Percentiles rank a stretch among this genome's conserved stretches.
phyloP scores from a whole-genome alignment of 92 coral and sea anemone species.

The Porites rus region DNA sequence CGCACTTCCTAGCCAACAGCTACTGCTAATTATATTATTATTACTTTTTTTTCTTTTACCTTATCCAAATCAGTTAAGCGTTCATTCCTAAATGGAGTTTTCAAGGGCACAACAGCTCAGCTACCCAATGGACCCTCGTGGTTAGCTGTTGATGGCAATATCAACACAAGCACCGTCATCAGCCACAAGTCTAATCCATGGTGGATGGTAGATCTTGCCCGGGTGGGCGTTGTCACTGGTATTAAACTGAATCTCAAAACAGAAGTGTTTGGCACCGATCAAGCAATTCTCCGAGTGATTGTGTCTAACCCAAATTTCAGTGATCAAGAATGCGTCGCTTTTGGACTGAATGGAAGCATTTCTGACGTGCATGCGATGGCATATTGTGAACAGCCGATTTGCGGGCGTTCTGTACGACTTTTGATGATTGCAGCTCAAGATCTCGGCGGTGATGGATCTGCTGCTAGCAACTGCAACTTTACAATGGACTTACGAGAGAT shows the following conservation, averaged over 20 bases:
- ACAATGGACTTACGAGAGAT: neutral
- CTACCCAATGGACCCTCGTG: neutral
- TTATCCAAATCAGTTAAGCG: neutral
- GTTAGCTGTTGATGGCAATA: constrained; percentile 7
- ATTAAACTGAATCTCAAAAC: neutral
- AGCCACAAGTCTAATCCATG: neutral
- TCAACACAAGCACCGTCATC: neutral
- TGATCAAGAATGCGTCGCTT: neutral
- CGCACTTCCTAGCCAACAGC: too few species aligned
- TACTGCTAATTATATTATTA: neutral
- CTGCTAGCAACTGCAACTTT: neutral
- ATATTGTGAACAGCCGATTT: neutral
- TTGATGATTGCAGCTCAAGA: neutral
- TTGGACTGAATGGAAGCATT: neutral
- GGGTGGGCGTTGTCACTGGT: constrained; percentile 13
- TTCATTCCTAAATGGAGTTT: constrained; percentile 15
- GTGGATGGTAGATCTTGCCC: constrained; percentile 24
- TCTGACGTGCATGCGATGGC: neutral
- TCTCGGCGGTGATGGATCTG: too few species aligned
- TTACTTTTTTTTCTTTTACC: neutral
- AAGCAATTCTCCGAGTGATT: neutral
- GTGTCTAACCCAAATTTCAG: neutral
- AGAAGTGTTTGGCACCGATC: neutral
- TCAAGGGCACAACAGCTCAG: constrained; percentile 14
- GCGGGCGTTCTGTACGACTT: constrained; percentile 14